Evolutionary conservation across 2,113 vertebrate species (phyloP).

Genomic region (Erythrolamprus reginae): DNA sequence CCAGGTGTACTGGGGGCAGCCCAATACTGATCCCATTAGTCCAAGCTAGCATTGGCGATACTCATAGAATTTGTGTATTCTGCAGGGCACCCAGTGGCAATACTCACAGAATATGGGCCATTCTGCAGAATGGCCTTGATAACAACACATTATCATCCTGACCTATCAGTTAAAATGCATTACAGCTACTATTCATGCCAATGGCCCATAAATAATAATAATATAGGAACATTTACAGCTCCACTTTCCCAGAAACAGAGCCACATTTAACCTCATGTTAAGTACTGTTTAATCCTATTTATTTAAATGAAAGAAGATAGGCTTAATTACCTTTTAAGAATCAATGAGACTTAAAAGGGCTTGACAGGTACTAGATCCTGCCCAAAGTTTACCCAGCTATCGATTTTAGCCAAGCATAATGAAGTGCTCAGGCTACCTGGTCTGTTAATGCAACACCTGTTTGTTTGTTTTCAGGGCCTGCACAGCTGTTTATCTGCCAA

Average conservation of each 20-base stretch:
- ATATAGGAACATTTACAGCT: background rate
- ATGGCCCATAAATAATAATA: background rate
- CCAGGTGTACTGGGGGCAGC: no score
- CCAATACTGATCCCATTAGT: background rate
- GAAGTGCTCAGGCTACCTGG: background rate
- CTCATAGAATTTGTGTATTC: background rate
- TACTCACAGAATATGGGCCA: background rate
- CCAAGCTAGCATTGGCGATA: background rate
- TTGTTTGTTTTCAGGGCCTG: conserved; percentile 68
- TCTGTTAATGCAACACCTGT: conserved; percentile 41
- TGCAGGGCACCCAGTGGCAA: background rate
- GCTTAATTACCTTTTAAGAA: background rate
- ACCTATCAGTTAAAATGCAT: background rate
- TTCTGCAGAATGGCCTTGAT: background rate
- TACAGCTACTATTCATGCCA: background rate
- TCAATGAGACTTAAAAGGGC: background rate
- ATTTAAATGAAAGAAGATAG: background rate
- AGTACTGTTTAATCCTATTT: background rate
- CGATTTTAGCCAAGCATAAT: background rate
- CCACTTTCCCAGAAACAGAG: background rate
- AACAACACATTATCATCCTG: background rate
- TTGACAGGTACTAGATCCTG: background rate
- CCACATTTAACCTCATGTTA: background rate
- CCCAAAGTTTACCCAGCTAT: background rate
- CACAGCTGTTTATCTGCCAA: conserved; percentile 65